Base-by-base conservation (phyloP, 2,797 vertebrate genomes). In the Leptodactylus fallax region DNA sequence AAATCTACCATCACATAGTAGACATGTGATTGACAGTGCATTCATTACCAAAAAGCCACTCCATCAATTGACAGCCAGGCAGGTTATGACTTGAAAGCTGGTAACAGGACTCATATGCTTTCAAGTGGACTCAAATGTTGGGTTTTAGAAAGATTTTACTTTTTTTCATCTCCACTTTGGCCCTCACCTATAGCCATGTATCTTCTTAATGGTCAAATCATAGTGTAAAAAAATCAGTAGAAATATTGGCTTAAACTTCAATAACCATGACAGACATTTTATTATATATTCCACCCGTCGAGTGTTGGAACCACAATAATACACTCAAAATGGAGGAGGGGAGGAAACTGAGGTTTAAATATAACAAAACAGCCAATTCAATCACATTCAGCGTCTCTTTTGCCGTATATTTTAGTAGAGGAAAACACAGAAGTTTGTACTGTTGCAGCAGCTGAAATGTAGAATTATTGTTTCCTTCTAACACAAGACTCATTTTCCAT, bases 401-500 rank as follows among this genome's bases (percentile, higher is more conserved):
- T 87, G 85, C 87, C 92, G 89, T 93, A 93, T 94, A 93, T 92
- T 93, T 90, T 93, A 63, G 71, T 92, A 90, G 94, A 95, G 96
- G 95, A 95, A 95, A 97, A 96, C 96, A 95, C 95, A 96, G 96
- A 97, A 96, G 96, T 97, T 96, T 95, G 95, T 96, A 94, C 92
- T 91, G 93, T 94, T 96, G 93, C 94, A 94, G 96, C 96, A 95
- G 94, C 94, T 96, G 96, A 97, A 97, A 97, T 97, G 95, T 95
- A 94, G 94, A 96, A 95, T 96, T 95, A 95, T 96, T 96, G 96
- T 96, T 96, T 95, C 95, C 95, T 96, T 93, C 94, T 95, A 97
- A 96, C 96, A 96, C 96, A 97, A 97, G 97, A 97, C 97, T 98
- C 96, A 95, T 97, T 96, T 93, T 96, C 95, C 94, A 95, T 94